Conservation (phyloP, 2,888 invertebrate species). For the Ormyrus pomaceus region DNA sequence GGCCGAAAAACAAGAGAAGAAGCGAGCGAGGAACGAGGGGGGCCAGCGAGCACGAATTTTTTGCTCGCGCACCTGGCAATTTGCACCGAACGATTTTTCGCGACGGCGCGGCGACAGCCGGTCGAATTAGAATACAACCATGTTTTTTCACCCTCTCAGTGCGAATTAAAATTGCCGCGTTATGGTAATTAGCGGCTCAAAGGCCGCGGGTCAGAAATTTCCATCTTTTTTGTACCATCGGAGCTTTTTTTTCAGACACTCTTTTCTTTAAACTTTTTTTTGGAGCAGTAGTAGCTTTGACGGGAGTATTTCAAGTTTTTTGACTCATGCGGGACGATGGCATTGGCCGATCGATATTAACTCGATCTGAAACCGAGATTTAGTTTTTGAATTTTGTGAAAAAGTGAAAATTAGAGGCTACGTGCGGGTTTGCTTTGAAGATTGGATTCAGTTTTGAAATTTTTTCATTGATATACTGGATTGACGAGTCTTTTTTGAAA, state of each 20-base stretch:
- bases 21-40: background rate
- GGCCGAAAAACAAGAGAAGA: conserved; percentile 12
- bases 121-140: conserved; percentile 66
- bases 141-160: conserved; percentile 12
- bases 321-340: too few relatives aligned
- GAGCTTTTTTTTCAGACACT: too few relatives aligned
- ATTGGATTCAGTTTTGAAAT: too few relatives aligned
- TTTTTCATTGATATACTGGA: too few relatives aligned
- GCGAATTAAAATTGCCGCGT: conserved; percentile 28
- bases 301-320: too few relatives aligned
- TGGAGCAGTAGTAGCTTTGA: too few relatives aligned
- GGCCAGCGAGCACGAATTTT: conserved; percentile 35
- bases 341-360: too few relatives aligned
- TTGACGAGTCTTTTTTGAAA: too few relatives aligned
- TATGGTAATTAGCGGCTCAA: conserved; percentile 40
- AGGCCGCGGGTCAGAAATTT: conserved; percentile 8
- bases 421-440: too few relatives aligned
- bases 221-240: background rate
- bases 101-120: conserved; percentile 63
- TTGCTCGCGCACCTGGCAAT: conserved; percentile 40
- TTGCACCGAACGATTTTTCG: conserved; percentile 56
- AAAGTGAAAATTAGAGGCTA: too few relatives aligned
- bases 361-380: too few relatives aligned
- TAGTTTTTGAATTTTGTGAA: too few relatives aligned
- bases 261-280: background rate